phyloP scores from a whole-genome alignment of 1,140 invertebrate genomes.

The Drosophila mojavensis region DNA sequence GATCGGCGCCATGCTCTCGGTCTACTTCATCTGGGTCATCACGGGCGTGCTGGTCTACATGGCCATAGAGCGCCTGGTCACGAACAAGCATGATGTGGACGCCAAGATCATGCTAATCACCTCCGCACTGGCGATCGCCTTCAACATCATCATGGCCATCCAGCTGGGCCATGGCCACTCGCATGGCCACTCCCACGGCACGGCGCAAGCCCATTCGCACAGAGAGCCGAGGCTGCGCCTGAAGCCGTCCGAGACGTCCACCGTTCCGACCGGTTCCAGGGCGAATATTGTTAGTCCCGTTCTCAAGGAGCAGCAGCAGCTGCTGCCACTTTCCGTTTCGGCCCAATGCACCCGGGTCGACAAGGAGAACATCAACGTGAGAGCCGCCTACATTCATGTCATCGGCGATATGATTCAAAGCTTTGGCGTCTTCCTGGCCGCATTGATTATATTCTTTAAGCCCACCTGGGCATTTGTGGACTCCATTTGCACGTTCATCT shows the following conservation, averaged over 20 bases:
- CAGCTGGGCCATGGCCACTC: conserved; percentile 87
- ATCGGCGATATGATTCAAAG: conserved; percentile 96
- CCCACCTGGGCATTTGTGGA: conserved; percentile 91
- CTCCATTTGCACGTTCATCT: conserved; percentile 94
- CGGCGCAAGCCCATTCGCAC: conserved; percentile 27
- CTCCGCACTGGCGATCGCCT: conserved; percentile 90
- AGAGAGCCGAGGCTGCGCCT: background rate
- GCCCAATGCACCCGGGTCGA: background rate
- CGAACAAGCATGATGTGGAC: conserved; percentile 90
- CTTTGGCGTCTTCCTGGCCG: conserved; percentile 92
- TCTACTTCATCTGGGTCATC: conserved; percentile 93
- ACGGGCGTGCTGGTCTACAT: conserved; percentile 93
- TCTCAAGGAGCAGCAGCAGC: background rate
- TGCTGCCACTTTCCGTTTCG: conserved; percentile 32
- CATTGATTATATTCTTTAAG: conserved; percentile 88
- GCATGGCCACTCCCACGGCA: conserved; percentile 78
- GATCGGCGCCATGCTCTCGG: conserved; percentile 87
- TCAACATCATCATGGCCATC: conserved; percentile 95
- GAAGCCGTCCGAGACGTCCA: background rate
- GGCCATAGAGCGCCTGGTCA: conserved; percentile 90
- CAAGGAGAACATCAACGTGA: conserved; percentile 91
- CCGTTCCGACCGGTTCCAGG: background rate
- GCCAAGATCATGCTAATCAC: conserved; percentile 94
- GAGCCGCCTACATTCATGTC: conserved; percentile 95
- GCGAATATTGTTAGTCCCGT: background rate